Base-by-base conservation (phyloP, 2,797 vertebrate genomes). In the Limnodromus scolopaceus region DNA sequence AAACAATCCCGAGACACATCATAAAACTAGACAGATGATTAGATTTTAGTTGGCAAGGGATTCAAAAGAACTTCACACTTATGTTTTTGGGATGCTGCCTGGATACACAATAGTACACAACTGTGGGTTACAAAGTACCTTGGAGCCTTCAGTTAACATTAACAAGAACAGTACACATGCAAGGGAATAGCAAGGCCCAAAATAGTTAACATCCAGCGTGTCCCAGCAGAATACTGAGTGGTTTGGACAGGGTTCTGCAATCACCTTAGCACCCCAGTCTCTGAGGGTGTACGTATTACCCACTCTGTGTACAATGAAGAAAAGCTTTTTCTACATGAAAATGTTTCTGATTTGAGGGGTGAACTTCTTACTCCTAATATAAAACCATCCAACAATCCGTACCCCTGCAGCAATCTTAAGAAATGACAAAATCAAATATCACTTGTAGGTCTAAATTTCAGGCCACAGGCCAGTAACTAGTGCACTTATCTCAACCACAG, bases 11-110 rank as follows among this genome's bases (percentile, higher is more conserved):
- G 84, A 57, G 89, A 89, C 96, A 97, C 90, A 78, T 92, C 57
- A 83, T 92, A 86, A 92, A 92, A 92, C 76, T 18, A 83, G 86
- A 84, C 84, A 97, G 69, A 82, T 69, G 95, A 96, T 96, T 95
- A 94, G 86, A 96, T 95, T 91, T 88, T 87, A 88, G 43, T 36
- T 95, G 95, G 95, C 79, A 80, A 93, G 58, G 51, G 76, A 83
- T 89, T 95, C 76, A 76, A 72, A 68, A 69, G 57, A 97, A 96
- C 89, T 92, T 95, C 64, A 92, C 86, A 72, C 90, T 92, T 87
- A 51, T 0, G 24, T 66, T 95, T 95, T 87, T 90, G 92, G 96
- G 96, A 96, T 90, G 84, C 92, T 96, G 92, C 96, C 94, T 93
- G 94, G 92, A 76, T 71, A 89, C 88, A 65, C 85, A 87, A 53